Percentiles rank a stretch among this genome's conserved stretches.
Evolutionary conservation across 2,888 invertebrate species (phyloP).

Genomic region (Drosophila tanythrix): DNA sequence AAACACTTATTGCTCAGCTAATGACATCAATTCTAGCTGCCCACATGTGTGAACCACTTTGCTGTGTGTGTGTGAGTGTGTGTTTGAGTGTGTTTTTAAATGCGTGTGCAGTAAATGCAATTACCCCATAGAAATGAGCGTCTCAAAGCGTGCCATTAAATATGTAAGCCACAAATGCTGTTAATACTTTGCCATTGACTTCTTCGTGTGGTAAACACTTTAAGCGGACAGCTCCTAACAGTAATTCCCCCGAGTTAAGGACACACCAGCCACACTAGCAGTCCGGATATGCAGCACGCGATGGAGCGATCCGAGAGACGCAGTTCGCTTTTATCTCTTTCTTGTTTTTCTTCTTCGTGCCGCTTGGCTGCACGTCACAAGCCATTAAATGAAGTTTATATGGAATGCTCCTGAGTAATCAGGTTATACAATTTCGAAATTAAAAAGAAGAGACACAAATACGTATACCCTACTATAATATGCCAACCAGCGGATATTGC

Average conservation of each 20-base stretch:
- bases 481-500: constrained; percentile 18
- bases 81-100: neutral
- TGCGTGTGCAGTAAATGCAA: constrained; percentile 59
- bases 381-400: constrained; percentile 51
- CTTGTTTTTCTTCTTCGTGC: neutral
- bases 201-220: constrained; percentile 23
- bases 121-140: constrained; percentile 57
- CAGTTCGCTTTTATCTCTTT: constrained; percentile 4
- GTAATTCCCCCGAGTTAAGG: constrained; percentile 30
- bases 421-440: constrained; percentile 73
- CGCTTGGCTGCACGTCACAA: constrained; percentile 22
- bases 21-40: constrained; percentile 26
- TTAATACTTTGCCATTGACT: constrained; percentile 46
- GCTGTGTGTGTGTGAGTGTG: neutral
- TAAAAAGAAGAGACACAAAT: constrained; percentile 59
- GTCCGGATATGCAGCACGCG: constrained; percentile 34
- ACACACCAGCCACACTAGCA: neutral
- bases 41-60: constrained; percentile 57
- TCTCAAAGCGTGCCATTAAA: constrained; percentile 53
- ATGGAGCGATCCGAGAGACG: constrained; percentile 34
- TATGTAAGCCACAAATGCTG: constrained; percentile 54
- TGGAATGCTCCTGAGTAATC: constrained; percentile 57
- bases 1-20: constrained; percentile 37
- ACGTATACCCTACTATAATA: constrained; percentile 30
- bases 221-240: constrained; percentile 25